These are phyloP conservation scores for Corythoichthys haematopterus DNA, from an alignment of 2,113 vertebrate species.

Conservation along the genomic window DNA sequence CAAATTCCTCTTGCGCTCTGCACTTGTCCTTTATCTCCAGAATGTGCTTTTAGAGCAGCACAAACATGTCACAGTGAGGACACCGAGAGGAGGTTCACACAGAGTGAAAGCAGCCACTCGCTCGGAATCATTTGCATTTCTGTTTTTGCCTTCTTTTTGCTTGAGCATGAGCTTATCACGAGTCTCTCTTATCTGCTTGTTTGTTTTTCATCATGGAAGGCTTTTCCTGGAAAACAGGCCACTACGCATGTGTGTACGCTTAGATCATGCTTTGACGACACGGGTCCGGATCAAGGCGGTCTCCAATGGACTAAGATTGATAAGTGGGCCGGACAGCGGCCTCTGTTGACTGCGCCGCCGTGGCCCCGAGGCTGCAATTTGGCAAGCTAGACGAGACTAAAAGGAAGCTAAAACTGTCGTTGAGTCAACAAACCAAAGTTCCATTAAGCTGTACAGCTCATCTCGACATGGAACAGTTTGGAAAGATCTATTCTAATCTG, in stretches of 20 bases:
- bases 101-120: slow-evolving; percentile 37
- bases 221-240: slow-evolving; percentile 71
- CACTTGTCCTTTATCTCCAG: slow-evolving; percentile 75
- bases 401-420: slow-evolving; percentile 48
- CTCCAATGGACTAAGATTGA: slow-evolving; percentile 55
- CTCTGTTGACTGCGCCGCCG: slow-evolving; percentile 35
- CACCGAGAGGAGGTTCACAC: slow-evolving; percentile 54
- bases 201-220: slow-evolving; percentile 67
- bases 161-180: slow-evolving; percentile 57
- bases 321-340: slow-evolving; percentile 46
- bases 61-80: slow-evolving; percentile 76
- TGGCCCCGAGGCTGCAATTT: slow-evolving; percentile 28
- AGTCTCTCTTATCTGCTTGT: slow-evolving; percentile 70
- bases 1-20: slow-evolving; percentile 72
- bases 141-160: slow-evolving; percentile 42
- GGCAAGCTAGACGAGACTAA: slow-evolving; percentile 35
- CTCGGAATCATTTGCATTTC: slow-evolving; percentile 65
- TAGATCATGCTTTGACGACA: slow-evolving; percentile 49
- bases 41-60: slow-evolving; percentile 74
- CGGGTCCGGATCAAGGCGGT: slow-evolving; percentile 43
- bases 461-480: neutral
- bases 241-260: slow-evolving; percentile 54
- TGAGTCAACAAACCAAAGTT: slow-evolving; percentile 41
- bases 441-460: slow-evolving; percentile 34
- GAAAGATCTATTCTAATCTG: neutral